Evolutionary conservation across 2,113 vertebrate species (phyloP).

Genomic region (Cephalophus harveyi): DNA sequence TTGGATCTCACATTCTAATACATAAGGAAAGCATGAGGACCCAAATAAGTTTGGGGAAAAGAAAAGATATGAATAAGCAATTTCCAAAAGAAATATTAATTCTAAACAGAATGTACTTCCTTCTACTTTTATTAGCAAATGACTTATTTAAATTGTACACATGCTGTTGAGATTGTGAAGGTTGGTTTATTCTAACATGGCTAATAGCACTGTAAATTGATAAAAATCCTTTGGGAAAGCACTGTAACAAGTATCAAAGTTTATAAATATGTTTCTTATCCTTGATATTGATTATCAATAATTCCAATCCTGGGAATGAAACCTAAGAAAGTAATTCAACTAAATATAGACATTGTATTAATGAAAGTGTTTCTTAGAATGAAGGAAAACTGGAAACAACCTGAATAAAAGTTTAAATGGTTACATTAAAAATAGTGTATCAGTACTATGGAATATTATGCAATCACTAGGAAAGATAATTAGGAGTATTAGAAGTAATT

Average conservation of each 20-base stretch:
- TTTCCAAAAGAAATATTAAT: not conserved
- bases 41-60: not conserved
- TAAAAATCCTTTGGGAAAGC: not conserved
- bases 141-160: not conserved
- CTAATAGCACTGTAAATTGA: not conserved
- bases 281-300: not conserved
- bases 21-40: not conserved
- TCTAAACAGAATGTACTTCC: not conserved
- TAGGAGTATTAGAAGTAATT: not conserved
- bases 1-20: not conserved
- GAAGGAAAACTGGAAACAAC: not conserved
- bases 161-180: not conserved
- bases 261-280: not conserved
- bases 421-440: not conserved
- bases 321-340: not conserved
- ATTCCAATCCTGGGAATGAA: not conserved
- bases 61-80: not conserved
- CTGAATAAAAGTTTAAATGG: not conserved
- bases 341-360: not conserved
- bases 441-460: not conserved
- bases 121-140: not conserved
- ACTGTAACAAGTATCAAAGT: not conserved
- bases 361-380: not conserved
- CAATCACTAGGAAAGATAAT: not conserved
- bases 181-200: not conserved